phyloP scores from a whole-genome alignment of 2,888 invertebrate species.

The Ennomos erosarius region DNA sequence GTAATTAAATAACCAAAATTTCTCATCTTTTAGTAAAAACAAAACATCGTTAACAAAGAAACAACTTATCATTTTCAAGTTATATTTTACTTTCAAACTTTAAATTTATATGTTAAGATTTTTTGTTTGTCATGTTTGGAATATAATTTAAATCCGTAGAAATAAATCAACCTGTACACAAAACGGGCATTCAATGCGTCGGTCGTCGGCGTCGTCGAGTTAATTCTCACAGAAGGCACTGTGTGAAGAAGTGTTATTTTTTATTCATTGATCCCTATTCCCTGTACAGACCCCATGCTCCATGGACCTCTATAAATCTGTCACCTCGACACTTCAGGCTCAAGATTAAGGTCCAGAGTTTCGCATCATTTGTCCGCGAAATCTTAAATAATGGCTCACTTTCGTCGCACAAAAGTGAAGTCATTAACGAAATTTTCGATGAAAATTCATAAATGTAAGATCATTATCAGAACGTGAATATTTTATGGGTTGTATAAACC shows the following conservation, averaged over 20 bases:
- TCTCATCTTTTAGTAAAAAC: too few relatives aligned
- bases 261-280: constrained; percentile 52
- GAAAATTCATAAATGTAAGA: constrained; percentile 8
- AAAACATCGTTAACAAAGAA: too few relatives aligned
- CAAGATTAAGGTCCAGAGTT: constrained; percentile 47
- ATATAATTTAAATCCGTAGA: constrained; percentile 24
- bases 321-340: constrained; percentile 58
- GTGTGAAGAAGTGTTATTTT: constrained; percentile 61
- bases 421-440: constrained; percentile 2
- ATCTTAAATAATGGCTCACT: constrained; percentile 20
- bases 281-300: constrained; percentile 1
- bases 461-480: constrained; percentile 16
- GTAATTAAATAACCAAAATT: too few relatives aligned
- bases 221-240: constrained; percentile 59
- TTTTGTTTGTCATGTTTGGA: background rate
- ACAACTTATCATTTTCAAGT: too few relatives aligned
- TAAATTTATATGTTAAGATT: background rate
- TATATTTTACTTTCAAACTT: too few relatives aligned
- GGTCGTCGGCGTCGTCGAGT: constrained; percentile 50
- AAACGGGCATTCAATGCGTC: constrained; percentile 50
- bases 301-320: constrained; percentile 74
- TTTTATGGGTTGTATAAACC: constrained; percentile 10
- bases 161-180: constrained; percentile 59
- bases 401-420: constrained; percentile 11
- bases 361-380: constrained; percentile 16